phyloP scores from a whole-genome alignment of 2,888 invertebrate genomes.

The Tenthredo scrophulariae region DNA sequence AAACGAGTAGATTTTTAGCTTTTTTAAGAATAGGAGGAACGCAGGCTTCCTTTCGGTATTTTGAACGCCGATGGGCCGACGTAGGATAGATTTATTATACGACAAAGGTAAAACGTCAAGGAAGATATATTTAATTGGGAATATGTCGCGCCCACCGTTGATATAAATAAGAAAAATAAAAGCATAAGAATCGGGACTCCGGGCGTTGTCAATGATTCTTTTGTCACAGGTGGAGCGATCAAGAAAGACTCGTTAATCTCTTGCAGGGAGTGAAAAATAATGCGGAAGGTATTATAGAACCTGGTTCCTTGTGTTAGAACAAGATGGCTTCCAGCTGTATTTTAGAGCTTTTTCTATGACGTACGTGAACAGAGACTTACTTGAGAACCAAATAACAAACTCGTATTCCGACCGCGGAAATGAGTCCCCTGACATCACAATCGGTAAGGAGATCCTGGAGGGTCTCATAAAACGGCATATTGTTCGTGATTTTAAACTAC shows the following conservation, averaged over 20 bases:
- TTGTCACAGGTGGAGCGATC: conserved; percentile 18
- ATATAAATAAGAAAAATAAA: background rate
- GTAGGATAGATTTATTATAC: background rate
- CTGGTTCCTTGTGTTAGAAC: background rate
- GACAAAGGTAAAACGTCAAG: background rate
- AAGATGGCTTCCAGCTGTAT: background rate
- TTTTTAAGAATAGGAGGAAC: background rate
- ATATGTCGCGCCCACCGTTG: background rate
- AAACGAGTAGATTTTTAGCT: background rate
- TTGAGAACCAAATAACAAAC: conserved; percentile 44
- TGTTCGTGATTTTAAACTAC: background rate
- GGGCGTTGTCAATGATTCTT: background rate
- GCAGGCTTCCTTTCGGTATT: background rate
- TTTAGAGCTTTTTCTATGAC: background rate
- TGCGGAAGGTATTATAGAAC: background rate
- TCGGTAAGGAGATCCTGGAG: conserved; percentile 13
- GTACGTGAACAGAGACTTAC: background rate
- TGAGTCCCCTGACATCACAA: conserved; percentile 16
- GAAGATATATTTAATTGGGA: background rate
- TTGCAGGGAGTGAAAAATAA: background rate
- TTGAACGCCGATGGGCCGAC: background rate
- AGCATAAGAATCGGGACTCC: background rate
- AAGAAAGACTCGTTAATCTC: background rate
- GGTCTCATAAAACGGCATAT: conserved; percentile 36
- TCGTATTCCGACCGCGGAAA: conserved; percentile 38